A percentile compares a stretch with the other conserved stretches of the same genome.
Evolutionary conservation across 2,888 invertebrate genomes (phyloP).

Genomic region (Chaetoderma sp.): DNA sequence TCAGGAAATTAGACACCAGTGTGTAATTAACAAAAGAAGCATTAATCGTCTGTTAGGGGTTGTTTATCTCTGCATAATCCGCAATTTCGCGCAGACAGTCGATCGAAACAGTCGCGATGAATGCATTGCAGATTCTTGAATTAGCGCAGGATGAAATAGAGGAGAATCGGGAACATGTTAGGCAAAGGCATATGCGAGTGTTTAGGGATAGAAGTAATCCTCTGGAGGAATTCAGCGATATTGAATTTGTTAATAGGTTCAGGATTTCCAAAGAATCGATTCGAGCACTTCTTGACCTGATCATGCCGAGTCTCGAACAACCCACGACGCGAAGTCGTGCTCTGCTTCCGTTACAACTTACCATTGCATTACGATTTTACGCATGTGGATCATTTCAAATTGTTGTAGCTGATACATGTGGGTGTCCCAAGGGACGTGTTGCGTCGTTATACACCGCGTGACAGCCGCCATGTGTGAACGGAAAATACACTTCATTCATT

Average conservation of each 20-base stretch:
- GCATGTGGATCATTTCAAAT: constrained; percentile 6
- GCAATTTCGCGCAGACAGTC: too few relatives aligned
- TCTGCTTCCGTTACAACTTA: not conserved
- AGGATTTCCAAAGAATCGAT: not conserved
- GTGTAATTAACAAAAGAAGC: too few relatives aligned
- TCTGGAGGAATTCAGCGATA: not conserved
- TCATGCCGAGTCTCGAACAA: not conserved
- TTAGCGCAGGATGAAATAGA: too few relatives aligned
- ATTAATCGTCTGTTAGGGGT: too few relatives aligned
- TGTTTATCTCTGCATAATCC: too few relatives aligned
- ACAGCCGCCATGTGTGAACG: not conserved
- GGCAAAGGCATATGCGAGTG: too few relatives aligned
- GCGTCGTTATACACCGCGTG: constrained; percentile 2
- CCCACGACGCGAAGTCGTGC: not conserved
- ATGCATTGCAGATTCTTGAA: too few relatives aligned
- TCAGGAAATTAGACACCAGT: too few relatives aligned
- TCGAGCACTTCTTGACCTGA: not conserved
- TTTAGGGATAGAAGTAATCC: constrained; percentile 6
- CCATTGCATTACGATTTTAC: constrained; percentile 4
- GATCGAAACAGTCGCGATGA: too few relatives aligned
- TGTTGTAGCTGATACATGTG: not conserved
- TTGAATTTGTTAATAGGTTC: constrained; percentile 8
- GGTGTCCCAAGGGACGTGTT: not conserved
- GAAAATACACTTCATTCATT: not conserved
- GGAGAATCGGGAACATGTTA: too few relatives aligned